Evolutionary conservation across 1,140 invertebrate species (phyloP).

Genomic region (Ceratosolen solmsi): DNA sequence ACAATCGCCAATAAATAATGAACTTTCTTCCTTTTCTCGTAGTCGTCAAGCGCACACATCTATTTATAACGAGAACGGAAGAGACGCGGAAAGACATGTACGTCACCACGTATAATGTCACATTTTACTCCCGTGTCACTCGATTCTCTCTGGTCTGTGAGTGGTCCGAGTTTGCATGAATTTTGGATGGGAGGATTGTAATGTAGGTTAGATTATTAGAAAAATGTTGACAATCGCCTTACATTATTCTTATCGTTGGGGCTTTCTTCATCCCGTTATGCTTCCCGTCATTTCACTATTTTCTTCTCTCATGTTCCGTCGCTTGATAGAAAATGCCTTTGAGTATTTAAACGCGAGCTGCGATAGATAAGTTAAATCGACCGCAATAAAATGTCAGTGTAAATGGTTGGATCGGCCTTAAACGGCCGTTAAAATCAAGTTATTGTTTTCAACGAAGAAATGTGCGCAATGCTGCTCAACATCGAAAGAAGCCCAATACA

Average conservation of each 20-base stretch:
- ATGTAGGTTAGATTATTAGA: not conserved
- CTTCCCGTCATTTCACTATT: no score
- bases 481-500: not conserved
- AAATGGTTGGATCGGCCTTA: conserved; percentile 55
- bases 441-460: conserved; percentile 61
- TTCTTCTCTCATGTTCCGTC: not conserved
- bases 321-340: not conserved
- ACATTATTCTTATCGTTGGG: conserved; percentile 1
- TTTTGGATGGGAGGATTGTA: no score
- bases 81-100: conserved; percentile 4
- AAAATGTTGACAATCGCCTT: not conserved
- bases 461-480: not conserved
- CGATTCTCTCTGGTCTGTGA: not conserved
- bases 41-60: not conserved
- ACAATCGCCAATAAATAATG: conserved; percentile 42
- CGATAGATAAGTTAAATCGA: conserved; percentile 38
- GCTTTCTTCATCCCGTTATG: no score
- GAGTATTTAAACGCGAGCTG: not conserved
- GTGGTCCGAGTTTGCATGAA: no score
- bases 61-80: conserved; percentile 42
- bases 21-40: not conserved
- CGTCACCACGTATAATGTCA: not conserved
- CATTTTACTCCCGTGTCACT: no score
- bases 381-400: conserved; percentile 57
- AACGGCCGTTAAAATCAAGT: conserved; percentile 60